Evolutionary conservation across 1,140 invertebrate genomes (phyloP).

Genomic region (Papilio aristodemus): DNA sequence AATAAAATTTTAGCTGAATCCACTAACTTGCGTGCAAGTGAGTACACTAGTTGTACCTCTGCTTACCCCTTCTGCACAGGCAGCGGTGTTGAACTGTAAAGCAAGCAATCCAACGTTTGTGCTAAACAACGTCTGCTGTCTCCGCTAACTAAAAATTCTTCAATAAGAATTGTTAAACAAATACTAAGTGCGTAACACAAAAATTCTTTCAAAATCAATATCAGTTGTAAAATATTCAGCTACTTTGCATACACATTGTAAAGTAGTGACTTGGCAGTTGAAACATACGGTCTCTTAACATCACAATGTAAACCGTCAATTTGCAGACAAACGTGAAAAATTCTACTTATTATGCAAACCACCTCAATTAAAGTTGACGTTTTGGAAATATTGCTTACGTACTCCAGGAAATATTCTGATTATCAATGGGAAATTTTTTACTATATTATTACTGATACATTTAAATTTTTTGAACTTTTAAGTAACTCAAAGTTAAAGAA

Average conservation of each 20-base stretch:
- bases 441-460: too few species aligned
- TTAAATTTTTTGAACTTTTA: too few species aligned
- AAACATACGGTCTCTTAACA: constrained; percentile 57
- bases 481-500: neutral
- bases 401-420: neutral
- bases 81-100: too few species aligned
- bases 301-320: constrained; percentile 50
- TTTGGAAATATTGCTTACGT: neutral
- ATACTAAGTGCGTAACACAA: neutral
- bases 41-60: too few species aligned
- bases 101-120: too few species aligned
- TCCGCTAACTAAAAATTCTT: too few species aligned
- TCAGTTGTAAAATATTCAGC: neutral
- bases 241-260: constrained; percentile 43
- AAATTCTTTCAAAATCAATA: constrained; percentile 17
- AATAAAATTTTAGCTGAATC: too few species aligned
- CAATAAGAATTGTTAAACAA: neutral
- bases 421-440: neutral
- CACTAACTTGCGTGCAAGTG: too few species aligned
- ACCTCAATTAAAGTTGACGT: constrained; percentile 22
- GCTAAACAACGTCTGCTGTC: too few species aligned
- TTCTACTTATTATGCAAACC: constrained; percentile 27
- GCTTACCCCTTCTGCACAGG: too few species aligned
- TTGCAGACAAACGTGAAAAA: constrained; percentile 49
- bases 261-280: constrained; percentile 37